Evolutionary conservation across 2,888 invertebrate species (phyloP), one percentile per base, ranked within the genome.

Genomic region (Drosophila merina): DNA sequence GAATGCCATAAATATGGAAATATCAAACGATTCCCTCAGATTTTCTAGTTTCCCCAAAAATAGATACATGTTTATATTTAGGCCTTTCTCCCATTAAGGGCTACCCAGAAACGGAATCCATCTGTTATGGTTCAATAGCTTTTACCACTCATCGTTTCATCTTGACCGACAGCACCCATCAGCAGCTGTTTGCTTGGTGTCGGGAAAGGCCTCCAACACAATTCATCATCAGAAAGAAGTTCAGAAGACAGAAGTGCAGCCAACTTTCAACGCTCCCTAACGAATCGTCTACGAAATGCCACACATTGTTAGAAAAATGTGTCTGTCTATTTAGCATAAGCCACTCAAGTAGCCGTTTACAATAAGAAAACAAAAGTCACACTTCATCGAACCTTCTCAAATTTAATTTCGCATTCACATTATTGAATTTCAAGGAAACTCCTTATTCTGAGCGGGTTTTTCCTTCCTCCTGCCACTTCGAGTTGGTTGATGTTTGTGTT

Each of bases 251-350:
- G 20, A 50, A 69, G 62, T 69, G 62, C 54, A 63, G 44, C 57
- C 51, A 57, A 57, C 62, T 87, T 84, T 81, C 81, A 80, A 73
- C 81, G 78, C 78, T 63, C 81, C 64, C 75, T 77, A 85, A 79
- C 63, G 56, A 69, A 42, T 42, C 40, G 40, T 68, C 47, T 57
- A 42, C 62, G 62, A 85, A 71, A 75, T 84, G 73, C 81, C 78
- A 72, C 84, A 80, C 81, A 84, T 59, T 84, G 75, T 55, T 73
- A 74, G 64, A 64, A 40, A 85, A 87, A 85, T 82, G 76, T 82
- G 81, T 74, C 85, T 78, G 79, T 74, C 78, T 85, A 85, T 82
- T 85, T 81, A 84, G 87, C 85, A 75, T 72, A 59, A 51, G 68
- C 55, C 68, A 69, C 81, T 87, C 82, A 85, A 81, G 85, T 85